These are phyloP conservation scores for Drosophila asahinai DNA, from an alignment of 1,140 invertebrate species.

Conservation along the genomic window DNA sequence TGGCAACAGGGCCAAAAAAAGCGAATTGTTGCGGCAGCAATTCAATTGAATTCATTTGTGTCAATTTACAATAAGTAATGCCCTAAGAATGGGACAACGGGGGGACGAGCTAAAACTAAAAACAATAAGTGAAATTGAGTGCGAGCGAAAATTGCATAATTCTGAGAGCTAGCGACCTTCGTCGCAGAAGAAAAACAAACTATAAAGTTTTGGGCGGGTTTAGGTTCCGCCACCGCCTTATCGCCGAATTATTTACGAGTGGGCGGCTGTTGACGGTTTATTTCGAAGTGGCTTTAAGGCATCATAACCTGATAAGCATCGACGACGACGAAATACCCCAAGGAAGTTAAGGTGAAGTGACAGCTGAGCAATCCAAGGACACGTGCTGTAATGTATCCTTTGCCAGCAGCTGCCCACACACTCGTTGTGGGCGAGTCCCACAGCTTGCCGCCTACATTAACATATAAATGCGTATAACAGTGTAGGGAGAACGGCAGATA, in stretches of 20 bases:
- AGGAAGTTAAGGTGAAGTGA: conserved; percentile 47
- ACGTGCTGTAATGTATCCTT: conserved; percentile 50
- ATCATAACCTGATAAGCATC: conserved; percentile 49
- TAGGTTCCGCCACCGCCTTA: conserved; percentile 20
- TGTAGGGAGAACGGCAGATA: conserved; percentile 14
- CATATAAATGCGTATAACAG: conserved; percentile 78
- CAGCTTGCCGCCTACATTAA: conserved; percentile 52
- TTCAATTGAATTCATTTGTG: conserved; percentile 82
- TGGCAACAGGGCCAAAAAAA: conserved; percentile 49
- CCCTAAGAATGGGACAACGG: conserved; percentile 20
- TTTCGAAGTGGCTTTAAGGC: conserved; percentile 27
- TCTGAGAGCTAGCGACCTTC: conserved; percentile 65
- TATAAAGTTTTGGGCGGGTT: conserved; percentile 26
- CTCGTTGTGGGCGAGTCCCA: not conserved
- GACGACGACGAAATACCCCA: not conserved
- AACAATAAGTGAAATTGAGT: conserved; percentile 50
- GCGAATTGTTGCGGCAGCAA: conserved; percentile 55
- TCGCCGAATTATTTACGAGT: conserved; percentile 24
- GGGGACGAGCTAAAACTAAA: conserved; percentile 11
- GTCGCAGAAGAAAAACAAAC: conserved; percentile 38
- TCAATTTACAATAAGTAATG: conserved; percentile 79
- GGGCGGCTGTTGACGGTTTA: conserved; percentile 25
- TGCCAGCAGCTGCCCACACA: not conserved
- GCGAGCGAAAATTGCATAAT: conserved; percentile 74
- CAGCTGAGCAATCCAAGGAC: conserved; percentile 42